Conservation (phyloP, 2,888 invertebrate genomes). For the Theretra japonica region DNA sequence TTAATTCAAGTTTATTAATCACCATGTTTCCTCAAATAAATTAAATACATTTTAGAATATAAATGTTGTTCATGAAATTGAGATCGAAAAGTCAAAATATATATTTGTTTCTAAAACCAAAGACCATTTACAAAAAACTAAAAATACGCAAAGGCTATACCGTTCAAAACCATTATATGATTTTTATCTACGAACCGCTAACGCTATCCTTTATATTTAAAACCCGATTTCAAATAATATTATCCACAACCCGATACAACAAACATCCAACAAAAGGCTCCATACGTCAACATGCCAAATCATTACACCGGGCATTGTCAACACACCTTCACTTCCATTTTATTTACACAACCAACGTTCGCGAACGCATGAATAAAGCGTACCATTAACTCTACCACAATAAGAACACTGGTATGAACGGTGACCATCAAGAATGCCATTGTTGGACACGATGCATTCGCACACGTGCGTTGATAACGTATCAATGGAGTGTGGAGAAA, state of each 20-base stretch:
- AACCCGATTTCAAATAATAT: no score
- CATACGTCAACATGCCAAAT: conserved; percentile 1
- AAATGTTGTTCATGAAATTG: no score
- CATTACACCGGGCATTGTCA: conserved; percentile 1
- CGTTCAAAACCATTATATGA: no score
- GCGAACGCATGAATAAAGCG: conserved; percentile 10
- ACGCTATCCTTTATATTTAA: no score
- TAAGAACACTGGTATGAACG: conserved; percentile 1
- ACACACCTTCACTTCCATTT: conserved; percentile 1
- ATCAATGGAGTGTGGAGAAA: background rate
- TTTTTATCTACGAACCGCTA: no score
- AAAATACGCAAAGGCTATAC: no score
- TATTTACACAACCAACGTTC: conserved; percentile 4
- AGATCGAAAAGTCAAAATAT: no score
- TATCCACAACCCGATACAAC: background rate
- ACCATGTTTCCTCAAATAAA: no score
- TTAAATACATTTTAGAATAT: no score
- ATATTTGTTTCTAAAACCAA: no score
- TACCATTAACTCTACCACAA: background rate
- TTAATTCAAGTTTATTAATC: no score
- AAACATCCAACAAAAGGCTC: background rate
- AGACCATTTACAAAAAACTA: no score
- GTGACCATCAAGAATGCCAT: conserved; percentile 3
- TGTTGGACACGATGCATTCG: conserved; percentile 5
- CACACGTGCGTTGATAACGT: conserved; percentile 8